A percentile compares a stretch with the other conserved stretches of the same genome.
Evolutionary conservation across 2,113 vertebrate species (phyloP).

Genomic region (Salvelinus alpinus): DNA sequence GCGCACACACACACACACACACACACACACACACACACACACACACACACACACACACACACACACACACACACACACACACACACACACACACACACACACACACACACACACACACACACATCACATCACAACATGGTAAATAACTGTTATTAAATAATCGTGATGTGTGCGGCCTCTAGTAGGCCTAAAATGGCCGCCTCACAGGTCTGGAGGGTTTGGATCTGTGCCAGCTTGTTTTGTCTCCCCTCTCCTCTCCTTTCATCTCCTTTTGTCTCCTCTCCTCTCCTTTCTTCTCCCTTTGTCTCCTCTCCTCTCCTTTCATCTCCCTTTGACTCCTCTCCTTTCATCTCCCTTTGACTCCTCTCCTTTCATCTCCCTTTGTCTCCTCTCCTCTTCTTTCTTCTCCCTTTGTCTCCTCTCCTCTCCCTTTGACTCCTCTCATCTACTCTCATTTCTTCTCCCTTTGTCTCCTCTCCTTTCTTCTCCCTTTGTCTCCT

Average conservation of each 20-base stretch:
- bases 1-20: neutral
- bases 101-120: neutral
- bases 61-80: neutral
- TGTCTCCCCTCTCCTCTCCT: neutral
- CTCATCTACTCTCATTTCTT: too few species aligned
- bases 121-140: neutral
- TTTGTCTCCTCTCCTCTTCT: neutral
- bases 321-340: neutral
- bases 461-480: too few species aligned
- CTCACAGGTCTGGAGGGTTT: neutral
- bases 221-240: neutral
- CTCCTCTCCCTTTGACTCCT: neutral
- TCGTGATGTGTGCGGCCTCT: neutral
- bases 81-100: constrained; percentile 1
- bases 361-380: neutral
- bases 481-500: too few species aligned
- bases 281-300: neutral
- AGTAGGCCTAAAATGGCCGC: neutral
- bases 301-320: neutral
- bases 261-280: too few species aligned
- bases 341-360: too few species aligned
- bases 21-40: neutral
- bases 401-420: too few species aligned
- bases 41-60: neutral
- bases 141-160: constrained; percentile 1